Base-by-base conservation (phyloP, 2,113 vertebrate genomes). In the Platichthys flesus region DNA sequence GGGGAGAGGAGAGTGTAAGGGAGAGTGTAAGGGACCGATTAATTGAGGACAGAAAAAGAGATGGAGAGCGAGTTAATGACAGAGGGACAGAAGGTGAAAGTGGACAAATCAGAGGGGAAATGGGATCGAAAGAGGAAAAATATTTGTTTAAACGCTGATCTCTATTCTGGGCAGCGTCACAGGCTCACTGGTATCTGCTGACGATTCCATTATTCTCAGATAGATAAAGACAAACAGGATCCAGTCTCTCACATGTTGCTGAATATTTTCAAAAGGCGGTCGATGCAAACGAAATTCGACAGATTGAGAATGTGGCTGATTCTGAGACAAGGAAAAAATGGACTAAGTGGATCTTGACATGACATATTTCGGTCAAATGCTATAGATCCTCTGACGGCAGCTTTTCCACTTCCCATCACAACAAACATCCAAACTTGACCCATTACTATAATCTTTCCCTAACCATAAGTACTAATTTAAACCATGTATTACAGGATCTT, bases 141-240 rank as follows among this genome's bases (percentile, higher is more conserved):
- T 5, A 31, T 86, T 79, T 75, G 69, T 75, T 91, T 85, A 78
- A 79, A 82, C 69, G 72, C 61, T 76, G 68, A 86, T 79, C 56
- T 79, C 60, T 59, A 71, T 69, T 79, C 81, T 79, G 63, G 59
- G 35, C 71, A 79, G 64, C 74, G 56, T 65, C 76, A 67, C 42
- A 61, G 55, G 54, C 78, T 77, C 40, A 23, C 65, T 26, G 52
- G 62, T 78, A 42, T 71, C 42, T 68, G 70, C 76, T 81, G 83
- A 87, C 24, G 9, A 82, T 80, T 80, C 59, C 20, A 80, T 82
- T 80, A 74, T 81, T 84, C 62, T 77, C 64, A 75, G 71, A 83
- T 57, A 81, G 84, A 91, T 78, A 84, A 86, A 83, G 78, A 80
- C 57, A 82, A 79, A 85, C 78, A 56, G 45, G 66, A 82, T 47